Conservation (phyloP, 2,888 invertebrate species). For the Xanthia togata region DNA sequence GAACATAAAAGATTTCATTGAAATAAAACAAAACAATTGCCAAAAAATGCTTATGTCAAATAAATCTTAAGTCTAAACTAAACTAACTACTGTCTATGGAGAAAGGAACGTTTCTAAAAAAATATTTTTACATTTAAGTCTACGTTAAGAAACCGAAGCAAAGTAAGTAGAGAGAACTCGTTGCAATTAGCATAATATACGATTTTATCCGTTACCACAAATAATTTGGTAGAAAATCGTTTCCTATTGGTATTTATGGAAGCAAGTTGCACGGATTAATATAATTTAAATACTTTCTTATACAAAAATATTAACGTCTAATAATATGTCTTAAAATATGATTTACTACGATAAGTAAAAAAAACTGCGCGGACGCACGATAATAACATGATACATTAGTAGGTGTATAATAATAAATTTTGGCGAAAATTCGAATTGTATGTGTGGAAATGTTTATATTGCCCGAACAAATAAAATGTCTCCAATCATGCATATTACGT, state of each 20-base stretch:
- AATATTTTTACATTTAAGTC: not conserved
- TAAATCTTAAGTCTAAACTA: not conserved
- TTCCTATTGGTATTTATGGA: not conserved
- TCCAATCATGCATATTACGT: constrained; percentile 75
- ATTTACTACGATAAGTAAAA: constrained; percentile 42
- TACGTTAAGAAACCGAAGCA: not conserved
- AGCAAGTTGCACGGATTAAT: not conserved
- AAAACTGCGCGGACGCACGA: constrained; percentile 57
- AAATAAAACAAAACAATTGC: constrained; percentile 3
- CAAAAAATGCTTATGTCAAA: not conserved
- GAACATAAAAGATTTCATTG: constrained; percentile 17
- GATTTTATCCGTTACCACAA: not conserved
- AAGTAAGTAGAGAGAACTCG: not conserved
- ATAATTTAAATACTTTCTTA: not conserved
- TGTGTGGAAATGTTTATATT: constrained; percentile 79
- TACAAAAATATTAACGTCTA: not conserved
- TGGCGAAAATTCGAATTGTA: constrained; percentile 70
- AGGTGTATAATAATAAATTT: constrained; percentile 69
- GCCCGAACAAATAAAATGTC: constrained; percentile 71
- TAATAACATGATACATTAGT: constrained; percentile 54
- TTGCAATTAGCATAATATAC: not conserved
- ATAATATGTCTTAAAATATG: constrained; percentile 39
- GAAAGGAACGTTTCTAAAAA: not conserved
- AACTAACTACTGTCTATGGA: not conserved
- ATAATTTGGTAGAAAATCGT: not conserved